Evolutionary conservation across 1,140 invertebrate genomes (phyloP), one percentile per base, ranked within the genome.

Genomic region (Drosophila grimshawi): DNA sequence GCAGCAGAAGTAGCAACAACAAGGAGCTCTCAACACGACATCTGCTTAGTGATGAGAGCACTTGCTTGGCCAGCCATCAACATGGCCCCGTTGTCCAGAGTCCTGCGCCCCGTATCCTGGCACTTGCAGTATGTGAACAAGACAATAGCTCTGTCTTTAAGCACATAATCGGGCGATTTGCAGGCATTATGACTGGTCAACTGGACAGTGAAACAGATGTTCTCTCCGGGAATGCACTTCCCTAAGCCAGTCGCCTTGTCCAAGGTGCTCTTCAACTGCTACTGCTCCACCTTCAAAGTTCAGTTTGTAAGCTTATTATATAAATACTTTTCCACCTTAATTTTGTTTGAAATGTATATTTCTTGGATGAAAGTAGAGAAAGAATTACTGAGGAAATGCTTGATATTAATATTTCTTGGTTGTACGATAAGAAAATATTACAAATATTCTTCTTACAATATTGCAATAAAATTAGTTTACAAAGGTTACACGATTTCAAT

Each of bases 151-250:
- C 19, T 37, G 59, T 65, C 76, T 71, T 77, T 74, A 69, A 69
- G 78, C 85, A 79, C 78, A 81, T 89, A 88, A 88, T 88, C 85
- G 78, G 85, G 56, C 85, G 74, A 88, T 88, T 88, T 90, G 80
- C 86, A 80, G 77, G 85, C 83, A 89, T 86, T 86, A 88, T 51
- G 61, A 67, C 35, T 48, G 53, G 39, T 29, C 45, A 43, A 67
- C 59, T 10, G 57, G 45, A 37, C 56, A 35, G 29, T 51, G 29
- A 8, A 37, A 6, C 56, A 59, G 67, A 51, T 48, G 60, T 41
- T 39, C 27, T 27, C 11, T 19, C 46, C 10, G 52, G 59, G 8
- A 61, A 8, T 33, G 19, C 57, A 68, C 46, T 45, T 52, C 57
- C 11, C 19, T 39, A 35, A 55, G 41, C 53, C 29, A 41, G 35